phyloP scores from a whole-genome alignment of 2,113 vertebrate genomes.

The Periophthalmodon schlosseri region DNA sequence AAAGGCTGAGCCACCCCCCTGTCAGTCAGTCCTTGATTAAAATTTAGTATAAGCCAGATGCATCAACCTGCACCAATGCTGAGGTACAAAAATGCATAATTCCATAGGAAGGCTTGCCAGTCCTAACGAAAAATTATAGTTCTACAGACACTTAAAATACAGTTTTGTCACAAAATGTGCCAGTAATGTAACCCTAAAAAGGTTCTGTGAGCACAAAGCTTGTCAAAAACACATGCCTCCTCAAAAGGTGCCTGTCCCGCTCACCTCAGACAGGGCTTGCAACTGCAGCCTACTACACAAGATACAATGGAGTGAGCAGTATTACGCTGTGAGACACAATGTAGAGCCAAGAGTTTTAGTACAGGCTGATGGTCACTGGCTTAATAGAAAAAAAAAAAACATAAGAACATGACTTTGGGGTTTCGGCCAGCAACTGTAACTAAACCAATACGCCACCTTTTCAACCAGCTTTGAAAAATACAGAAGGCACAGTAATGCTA shows the following conservation, averaged over 20 bases:
- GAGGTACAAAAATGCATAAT: background rate
- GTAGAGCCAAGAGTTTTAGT: slow-evolving; percentile 63
- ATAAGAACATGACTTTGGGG: slow-evolving; percentile 50
- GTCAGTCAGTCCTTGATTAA: slow-evolving; percentile 19
- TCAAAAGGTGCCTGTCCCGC: slow-evolving; percentile 73
- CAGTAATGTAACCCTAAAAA: slow-evolving; percentile 11
- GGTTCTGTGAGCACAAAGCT: slow-evolving; percentile 1
- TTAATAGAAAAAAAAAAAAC: slow-evolving; percentile 5
- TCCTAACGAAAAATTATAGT: background rate
- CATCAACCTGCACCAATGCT: slow-evolving; percentile 69
- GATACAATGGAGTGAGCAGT: slow-evolving; percentile 23
- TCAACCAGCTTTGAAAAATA: slow-evolving; percentile 35
- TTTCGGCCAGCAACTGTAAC: slow-evolving; percentile 16
- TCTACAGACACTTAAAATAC: slow-evolving; percentile 15
- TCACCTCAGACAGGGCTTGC: slow-evolving; percentile 79
- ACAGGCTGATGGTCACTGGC: slow-evolving; percentile 65
- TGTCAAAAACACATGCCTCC: slow-evolving; percentile 6
- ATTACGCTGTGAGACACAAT: slow-evolving; percentile 24
- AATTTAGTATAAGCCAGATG: background rate
- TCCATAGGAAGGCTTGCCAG: slow-evolving; percentile 14
- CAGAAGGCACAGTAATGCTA: slow-evolving; percentile 14
- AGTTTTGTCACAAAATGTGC: slow-evolving; percentile 13
- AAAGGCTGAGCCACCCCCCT: slow-evolving; percentile 39
- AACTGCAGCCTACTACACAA: slow-evolving; percentile 56
- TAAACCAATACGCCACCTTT: background rate